Evolutionary conservation across 2,113 vertebrate genomes (phyloP), one percentile per base, ranked within the genome.

Genomic region (Charina bottae): DNA sequence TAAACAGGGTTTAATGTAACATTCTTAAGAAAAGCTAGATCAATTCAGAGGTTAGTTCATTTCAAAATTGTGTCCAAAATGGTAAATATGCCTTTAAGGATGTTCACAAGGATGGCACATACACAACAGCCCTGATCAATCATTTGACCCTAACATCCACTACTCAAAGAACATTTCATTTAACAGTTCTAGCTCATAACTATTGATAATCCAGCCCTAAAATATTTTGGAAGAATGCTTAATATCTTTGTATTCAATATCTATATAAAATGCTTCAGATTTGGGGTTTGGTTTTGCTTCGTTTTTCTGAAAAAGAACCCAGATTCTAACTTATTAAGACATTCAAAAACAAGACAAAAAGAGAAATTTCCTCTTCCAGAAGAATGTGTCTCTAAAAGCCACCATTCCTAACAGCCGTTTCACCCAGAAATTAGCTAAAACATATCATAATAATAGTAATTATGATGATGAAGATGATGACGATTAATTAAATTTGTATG

Each of bases 341-440:
- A 19, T 33, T 33, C 46, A 72, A 19, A 87, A 42, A 1, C 33
- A 55, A 89, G 24, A 62, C 28, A 21, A 37, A 72, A 72, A 33
- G 15, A 72, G n/a, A 72, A 11, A 42, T 42, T 42, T 42, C 42
- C 95, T 95, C 90, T 92, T 93, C 92, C 89, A 0, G 94, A 95
- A 56, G 54, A 93, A 95, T 10, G 93, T 91, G 95, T 90, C 89
- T 89, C 92, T 93, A 94, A 85, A 95, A 87, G 92, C 93, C 94
- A 93, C 0, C 86, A 49, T 85, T 94, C 85, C 89, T 87, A 93
- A 93, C 78, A 54, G 92, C 64, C 24, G 78, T 46, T 58, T 1
- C 24, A 94, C 83, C 92, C 85, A 60, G 85, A 91, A 92, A 89
- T 93, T 96, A 94, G 91, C 96, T 89, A 93, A 95, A 94, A 72